phyloP scores from a whole-genome alignment of 2,113 vertebrate species.

The Podiceps cristatus region DNA sequence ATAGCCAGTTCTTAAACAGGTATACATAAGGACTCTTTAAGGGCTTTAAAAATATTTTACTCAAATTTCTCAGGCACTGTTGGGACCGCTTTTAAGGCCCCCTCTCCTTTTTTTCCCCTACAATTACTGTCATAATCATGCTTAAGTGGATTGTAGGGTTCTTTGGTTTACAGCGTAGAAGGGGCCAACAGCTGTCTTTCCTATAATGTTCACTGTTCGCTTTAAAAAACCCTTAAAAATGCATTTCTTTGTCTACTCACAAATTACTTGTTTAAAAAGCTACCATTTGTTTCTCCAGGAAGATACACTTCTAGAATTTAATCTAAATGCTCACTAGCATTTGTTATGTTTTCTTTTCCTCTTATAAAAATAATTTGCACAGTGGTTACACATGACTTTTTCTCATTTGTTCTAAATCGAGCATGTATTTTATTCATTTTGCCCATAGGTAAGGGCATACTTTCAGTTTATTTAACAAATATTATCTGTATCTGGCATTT shows the following conservation, averaged over 20 bases:
- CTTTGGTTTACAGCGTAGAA: not conserved
- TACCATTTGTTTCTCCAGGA: slow-evolving; percentile 26
- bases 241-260: slow-evolving; percentile 16
- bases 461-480: slow-evolving; percentile 67
- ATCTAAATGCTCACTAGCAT: slow-evolving; percentile 15
- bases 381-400: slow-evolving; percentile 61
- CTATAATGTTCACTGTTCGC: not conserved
- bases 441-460: slow-evolving; percentile 8
- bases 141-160: not conserved
- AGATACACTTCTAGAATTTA: slow-evolving; percentile 22
- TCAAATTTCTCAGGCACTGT: not conserved
- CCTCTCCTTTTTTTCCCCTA: not conserved
- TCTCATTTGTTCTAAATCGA: slow-evolving; percentile 69
- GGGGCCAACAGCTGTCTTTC: not conserved
- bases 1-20: not conserved
- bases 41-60: not conserved
- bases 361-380: slow-evolving; percentile 49
- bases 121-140: not conserved
- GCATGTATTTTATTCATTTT: slow-evolving; percentile 57
- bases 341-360: slow-evolving; percentile 51
- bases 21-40: not conserved
- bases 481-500: slow-evolving; percentile 31
- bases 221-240: slow-evolving; percentile 46
- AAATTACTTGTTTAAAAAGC: slow-evolving; percentile 21
- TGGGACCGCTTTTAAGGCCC: not conserved